Percentiles rank a stretch among this genome's conserved stretches.
These are phyloP conservation scores for Chromis chromis DNA, from an alignment of 2,797 vertebrate genomes.

Conservation along the genomic window DNA sequence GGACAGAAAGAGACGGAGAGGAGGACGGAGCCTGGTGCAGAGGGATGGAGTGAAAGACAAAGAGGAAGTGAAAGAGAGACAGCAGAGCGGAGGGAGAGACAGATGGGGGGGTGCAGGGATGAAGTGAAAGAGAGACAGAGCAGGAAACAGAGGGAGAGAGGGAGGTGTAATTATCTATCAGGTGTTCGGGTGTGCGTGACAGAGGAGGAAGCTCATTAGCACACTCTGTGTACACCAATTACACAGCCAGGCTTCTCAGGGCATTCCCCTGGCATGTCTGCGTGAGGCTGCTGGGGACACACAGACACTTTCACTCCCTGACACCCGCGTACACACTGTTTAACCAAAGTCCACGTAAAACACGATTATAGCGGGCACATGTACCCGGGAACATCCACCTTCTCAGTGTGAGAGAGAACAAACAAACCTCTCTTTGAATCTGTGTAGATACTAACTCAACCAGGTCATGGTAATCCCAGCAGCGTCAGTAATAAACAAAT, in stretches of 20 bases:
- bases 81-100: slow-evolving; percentile 57
- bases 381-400: not conserved
- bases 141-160: slow-evolving; percentile 77
- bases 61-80: slow-evolving; percentile 73
- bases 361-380: not conserved
- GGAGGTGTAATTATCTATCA: slow-evolving; percentile 85
- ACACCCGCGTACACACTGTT: slow-evolving; percentile 16
- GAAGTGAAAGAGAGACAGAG: slow-evolving; percentile 67
- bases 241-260: slow-evolving; percentile 82
- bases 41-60: slow-evolving; percentile 68
- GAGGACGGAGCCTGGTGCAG: slow-evolving; percentile 17
- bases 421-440: not conserved
- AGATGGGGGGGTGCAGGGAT: slow-evolving; percentile 60
- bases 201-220: slow-evolving; percentile 87
- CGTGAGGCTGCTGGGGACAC: slow-evolving; percentile 39
- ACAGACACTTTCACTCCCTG: slow-evolving; percentile 29
- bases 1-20: slow-evolving; percentile 8
- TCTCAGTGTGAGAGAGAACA: not conserved
- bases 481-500: too few species aligned
- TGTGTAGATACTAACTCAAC: too few species aligned
- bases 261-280: slow-evolving; percentile 78
- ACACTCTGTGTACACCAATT: slow-evolving; percentile 85
- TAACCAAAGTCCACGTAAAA: slow-evolving; percentile 22
- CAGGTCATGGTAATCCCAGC: too few species aligned
- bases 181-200: slow-evolving; percentile 86